phyloP scores from a whole-genome alignment of 2,888 invertebrate genomes.

The Lapara coniferarum region DNA sequence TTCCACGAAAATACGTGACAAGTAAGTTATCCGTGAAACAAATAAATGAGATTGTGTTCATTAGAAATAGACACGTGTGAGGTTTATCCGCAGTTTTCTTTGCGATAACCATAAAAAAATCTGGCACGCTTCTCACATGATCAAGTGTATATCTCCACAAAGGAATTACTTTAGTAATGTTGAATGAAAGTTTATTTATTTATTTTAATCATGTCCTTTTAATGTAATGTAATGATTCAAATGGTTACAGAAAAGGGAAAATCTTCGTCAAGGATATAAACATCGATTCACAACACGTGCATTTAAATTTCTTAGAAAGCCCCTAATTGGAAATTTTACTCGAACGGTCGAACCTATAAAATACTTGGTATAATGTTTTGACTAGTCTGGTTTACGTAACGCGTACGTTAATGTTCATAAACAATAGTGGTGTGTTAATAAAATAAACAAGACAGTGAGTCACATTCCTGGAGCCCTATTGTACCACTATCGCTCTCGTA shows the following conservation, averaged over 20 bases:
- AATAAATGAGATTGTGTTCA: neutral
- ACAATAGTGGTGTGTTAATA: conserved; percentile 40
- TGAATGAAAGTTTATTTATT: too few species aligned
- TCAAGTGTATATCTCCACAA: neutral
- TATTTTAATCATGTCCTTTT: too few species aligned
- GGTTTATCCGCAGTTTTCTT: neutral
- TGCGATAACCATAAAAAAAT: conserved; percentile 11
- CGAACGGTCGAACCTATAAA: neutral
- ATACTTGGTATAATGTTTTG: neutral
- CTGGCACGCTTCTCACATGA: neutral
- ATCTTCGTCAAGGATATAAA: conserved; percentile 2
- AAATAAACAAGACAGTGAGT: conserved; percentile 60
- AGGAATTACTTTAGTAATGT: neutral
- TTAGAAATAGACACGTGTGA: neutral
- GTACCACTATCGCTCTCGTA: conserved; percentile 70
- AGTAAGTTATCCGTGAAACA: neutral
- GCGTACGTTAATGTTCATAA: neutral
- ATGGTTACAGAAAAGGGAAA: conserved; percentile 9
- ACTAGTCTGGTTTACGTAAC: conserved; percentile 7
- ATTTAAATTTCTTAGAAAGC: neutral
- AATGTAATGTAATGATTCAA: neutral
- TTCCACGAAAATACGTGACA: conserved; percentile 11
- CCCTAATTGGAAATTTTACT: neutral
- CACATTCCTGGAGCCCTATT: conserved; percentile 77
- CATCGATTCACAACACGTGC: conserved; percentile 9